Conservation (phyloP, 2,888 invertebrate species). For the Itoplectis maculator region DNA sequence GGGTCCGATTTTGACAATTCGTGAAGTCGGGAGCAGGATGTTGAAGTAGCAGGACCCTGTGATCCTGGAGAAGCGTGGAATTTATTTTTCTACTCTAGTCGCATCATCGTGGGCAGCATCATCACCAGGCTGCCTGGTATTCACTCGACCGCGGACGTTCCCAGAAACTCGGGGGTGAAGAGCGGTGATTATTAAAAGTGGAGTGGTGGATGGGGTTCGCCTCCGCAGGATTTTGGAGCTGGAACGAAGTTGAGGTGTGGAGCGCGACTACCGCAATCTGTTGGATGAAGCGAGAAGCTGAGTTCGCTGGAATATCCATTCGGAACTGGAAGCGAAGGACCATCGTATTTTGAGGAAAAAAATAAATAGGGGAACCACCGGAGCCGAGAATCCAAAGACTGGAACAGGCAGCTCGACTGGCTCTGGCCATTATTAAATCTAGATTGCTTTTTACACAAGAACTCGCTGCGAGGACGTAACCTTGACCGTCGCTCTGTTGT, state of each 20-base stretch:
- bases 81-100: conserved; percentile 37
- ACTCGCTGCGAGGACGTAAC: conserved; percentile 13
- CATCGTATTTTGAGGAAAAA: conserved; percentile 12
- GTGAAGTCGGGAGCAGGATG: no score
- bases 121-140: conserved; percentile 35
- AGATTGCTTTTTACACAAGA: conserved; percentile 29
- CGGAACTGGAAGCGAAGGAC: conserved; percentile 22
- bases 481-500: conserved; percentile 33
- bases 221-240: conserved; percentile 1
- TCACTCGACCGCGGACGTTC: conserved; percentile 42
- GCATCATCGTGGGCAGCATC: conserved; percentile 23
- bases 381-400: background rate
- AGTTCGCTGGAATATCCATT: conserved; percentile 5
- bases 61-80: conserved; percentile 34
- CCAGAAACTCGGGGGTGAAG: conserved; percentile 33
- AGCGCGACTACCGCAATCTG: background rate
- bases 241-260: background rate
- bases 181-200: conserved; percentile 59
- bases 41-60: no score
- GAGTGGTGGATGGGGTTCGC: conserved; percentile 32
- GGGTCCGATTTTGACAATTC: conserved; percentile 31
- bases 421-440: conserved; percentile 28
- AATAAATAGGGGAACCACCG: background rate
- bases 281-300: background rate
- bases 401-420: conserved; percentile 24